Evolutionary conservation across 2,888 invertebrate species (phyloP), one percentile per base, ranked within the genome.

Genomic region (Dascillus cervinus): DNA sequence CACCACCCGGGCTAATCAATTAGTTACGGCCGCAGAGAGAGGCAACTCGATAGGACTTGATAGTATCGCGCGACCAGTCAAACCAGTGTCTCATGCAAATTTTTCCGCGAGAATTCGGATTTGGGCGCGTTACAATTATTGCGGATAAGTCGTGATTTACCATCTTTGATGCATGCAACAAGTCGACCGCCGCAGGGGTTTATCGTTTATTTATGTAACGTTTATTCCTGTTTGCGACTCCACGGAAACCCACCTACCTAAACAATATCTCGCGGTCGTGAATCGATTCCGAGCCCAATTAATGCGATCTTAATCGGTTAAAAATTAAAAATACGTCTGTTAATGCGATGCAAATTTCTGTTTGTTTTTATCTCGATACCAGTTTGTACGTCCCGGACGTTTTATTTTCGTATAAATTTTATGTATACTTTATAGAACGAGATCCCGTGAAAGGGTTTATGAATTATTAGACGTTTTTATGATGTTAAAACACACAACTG

Each of bases 341-440:
- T 45, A 53, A 54, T 48, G 46, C 46, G 50, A 55, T 53, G 54
- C 50, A 52, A 52, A 52, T 53, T 44, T 51, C 41, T 51, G 49
- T 54, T 53, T 54, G 52, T 56, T 54, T 55, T 52, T 46, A 42
- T 46, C 37, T 44, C 29, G 31, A 47, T 46, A 42, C 46, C 48
- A 46, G 33, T 27, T 26, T 44, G 45, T 41, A 39, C 46, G 49
- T 52, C 52, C 35, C 37, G 29, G 37, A 52, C 46, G 49, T 56
- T 58, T 57, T 53, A 53, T 55, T 55, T 52, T 49, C 48, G 39
- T 47, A 56, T 56, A 58, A 58, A 58, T 57, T 52, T 35, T 17
- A n/a, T 28, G 35, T 44, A 46, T 41, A 46, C 47, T 41, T 40
- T 25, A 29, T 36, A 22, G 29, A 29, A 17, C 30, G 17, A 22